A percentile compares a stretch with the other conserved stretches of the same genome.
Conservation (phyloP, 1,140 invertebrate genomes). For the Zophobas morio region DNA sequence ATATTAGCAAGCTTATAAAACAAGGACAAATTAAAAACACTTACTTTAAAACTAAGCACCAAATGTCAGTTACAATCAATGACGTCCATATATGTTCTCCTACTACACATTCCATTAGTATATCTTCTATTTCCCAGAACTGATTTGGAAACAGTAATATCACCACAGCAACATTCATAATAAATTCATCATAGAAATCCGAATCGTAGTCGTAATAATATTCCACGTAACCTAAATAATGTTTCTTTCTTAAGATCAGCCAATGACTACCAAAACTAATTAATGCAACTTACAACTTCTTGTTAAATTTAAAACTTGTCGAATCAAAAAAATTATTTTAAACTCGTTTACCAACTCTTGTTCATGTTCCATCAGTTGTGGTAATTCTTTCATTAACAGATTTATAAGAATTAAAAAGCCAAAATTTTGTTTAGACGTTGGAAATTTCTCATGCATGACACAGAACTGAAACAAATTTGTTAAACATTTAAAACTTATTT, state of each 20-base stretch:
- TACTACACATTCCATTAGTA: conserved; percentile 41
- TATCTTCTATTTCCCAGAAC: conserved; percentile 36
- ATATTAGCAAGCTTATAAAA: neutral
- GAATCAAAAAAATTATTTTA: conserved; percentile 4
- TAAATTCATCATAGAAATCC: conserved; percentile 30
- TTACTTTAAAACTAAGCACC: conserved; percentile 48
- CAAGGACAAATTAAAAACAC: conserved; percentile 7
- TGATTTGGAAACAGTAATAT: conserved; percentile 26
- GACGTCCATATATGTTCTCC: conserved; percentile 44
- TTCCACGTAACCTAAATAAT: conserved; percentile 44
- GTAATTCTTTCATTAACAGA: conserved; percentile 16
- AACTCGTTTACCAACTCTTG: neutral
- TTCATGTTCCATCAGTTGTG: conserved; percentile 3
- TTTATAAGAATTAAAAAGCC: conserved; percentile 42
- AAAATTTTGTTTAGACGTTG: neutral
- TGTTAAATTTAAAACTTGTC: neutral
- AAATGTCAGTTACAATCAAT: conserved; percentile 44
- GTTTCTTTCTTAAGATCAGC: neutral
- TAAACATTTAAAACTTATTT: conserved; percentile 2
- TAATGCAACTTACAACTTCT: conserved; percentile 11
- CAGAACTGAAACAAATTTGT: conserved; percentile 4
- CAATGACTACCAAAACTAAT: neutral
- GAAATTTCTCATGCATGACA: neutral
- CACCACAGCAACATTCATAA: conserved; percentile 30
- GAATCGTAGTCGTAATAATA: conserved; percentile 23